Evolutionary conservation across 92 coral and sea anemone species (phyloP), one percentile per base, ranked within the genome.

Genomic region (Pocillopora meandrina): DNA sequence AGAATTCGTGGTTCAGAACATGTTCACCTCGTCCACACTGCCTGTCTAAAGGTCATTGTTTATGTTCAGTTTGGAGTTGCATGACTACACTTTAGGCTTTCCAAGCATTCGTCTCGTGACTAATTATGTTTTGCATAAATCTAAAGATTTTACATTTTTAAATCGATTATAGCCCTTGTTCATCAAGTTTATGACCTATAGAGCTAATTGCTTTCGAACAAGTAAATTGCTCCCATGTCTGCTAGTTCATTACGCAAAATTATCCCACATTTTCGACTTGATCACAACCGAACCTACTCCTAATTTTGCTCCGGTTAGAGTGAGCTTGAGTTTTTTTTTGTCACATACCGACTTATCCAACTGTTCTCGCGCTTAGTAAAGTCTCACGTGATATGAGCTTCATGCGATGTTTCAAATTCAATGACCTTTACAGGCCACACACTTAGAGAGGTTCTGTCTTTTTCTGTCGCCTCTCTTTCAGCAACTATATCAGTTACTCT

Each of bases 391-490:
- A 78, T 78, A 21, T 61, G 12, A 11, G 61, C 73, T 23, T 19
- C 31, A 1, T 63, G 36, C 56, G 42, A 60, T 60, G 47, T 60
- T 76, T 76, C 21, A 61, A 68, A 26, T 52, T 68, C 17, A 58
- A 6, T 72, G 76, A 58, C 70, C 73, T 36, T 42, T 65, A 18
- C 56, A 74, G 85, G 85, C 78, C 85, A 82, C 78, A 71, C 77
- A 72, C 85, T 58, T 57, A 82, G 85, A 60, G 55, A 60, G 77
- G 85, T 69, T 69, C 21, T 33, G n/a, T 59, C 61, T 69, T 72
- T 36, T 71, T 61, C 71, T 16, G 70, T 61, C 52, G 52, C 52
- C 52, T 42, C 47, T 59, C 47, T 69, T 14, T 81, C 58, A 57
- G 67, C 52, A 71, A 19, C 76, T 56, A 26, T 67, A 67, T 80